A percentile compares a stretch with the other conserved stretches of the same genome.
Conservation (phyloP, 2,888 invertebrate genomes). For the Chrysotoxum bicinctum region DNA sequence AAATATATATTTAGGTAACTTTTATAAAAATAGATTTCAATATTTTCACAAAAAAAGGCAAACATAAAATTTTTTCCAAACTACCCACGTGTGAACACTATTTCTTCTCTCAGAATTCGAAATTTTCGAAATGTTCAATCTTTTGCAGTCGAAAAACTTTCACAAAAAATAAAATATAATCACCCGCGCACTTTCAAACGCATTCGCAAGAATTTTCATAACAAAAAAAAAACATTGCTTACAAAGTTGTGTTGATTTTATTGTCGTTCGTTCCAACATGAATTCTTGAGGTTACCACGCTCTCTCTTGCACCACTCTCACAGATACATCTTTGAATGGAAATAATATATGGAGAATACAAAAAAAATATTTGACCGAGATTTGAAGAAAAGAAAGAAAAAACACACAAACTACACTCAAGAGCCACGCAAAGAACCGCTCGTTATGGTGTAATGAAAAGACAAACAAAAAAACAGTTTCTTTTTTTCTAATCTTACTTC, state of each 20-base stretch:
- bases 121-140: background rate
- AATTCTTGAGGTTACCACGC: conserved; percentile 41
- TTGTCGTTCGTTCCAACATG: conserved; percentile 24
- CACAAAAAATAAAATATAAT: conserved; percentile 45
- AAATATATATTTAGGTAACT: background rate
- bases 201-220: conserved; percentile 46
- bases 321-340: conserved; percentile 59
- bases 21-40: background rate
- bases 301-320: conserved; percentile 53
- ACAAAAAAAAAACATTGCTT: background rate
- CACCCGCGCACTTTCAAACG: conserved; percentile 58
- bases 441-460: conserved; percentile 21
- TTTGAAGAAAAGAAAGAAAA: conserved; percentile 46
- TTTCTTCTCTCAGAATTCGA: background rate
- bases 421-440: conserved; percentile 52
- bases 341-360: conserved; percentile 2
- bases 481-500: conserved; percentile 22
- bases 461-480: conserved; percentile 7
- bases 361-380: conserved; percentile 61
- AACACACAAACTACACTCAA: conserved; percentile 8
- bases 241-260: background rate
- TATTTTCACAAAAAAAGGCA: too few species aligned
- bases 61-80: background rate
- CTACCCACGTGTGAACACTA: background rate
- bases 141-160: conserved; percentile 45